Percentiles rank a stretch among this genome's conserved stretches.
Evolutionary conservation across 2,888 invertebrate genomes (phyloP).

Genomic region (Archips crataeganus): DNA sequence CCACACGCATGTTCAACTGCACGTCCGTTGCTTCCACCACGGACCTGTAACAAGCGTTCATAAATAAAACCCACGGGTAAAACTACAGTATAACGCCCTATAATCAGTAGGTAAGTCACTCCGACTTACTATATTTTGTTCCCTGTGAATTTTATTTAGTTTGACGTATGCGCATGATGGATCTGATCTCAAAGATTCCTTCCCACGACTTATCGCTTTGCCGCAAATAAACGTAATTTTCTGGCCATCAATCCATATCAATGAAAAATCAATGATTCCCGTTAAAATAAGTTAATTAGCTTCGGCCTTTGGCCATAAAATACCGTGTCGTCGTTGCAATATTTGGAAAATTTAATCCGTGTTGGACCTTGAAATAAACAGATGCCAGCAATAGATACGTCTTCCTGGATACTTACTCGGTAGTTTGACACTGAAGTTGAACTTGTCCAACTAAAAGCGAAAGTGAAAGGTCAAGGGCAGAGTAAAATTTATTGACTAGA

Average conservation of each 20-base stretch:
- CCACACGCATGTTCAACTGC: slow-evolving; percentile 96
- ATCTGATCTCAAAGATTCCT: neutral
- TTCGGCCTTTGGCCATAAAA: neutral
- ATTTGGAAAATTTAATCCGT: no score
- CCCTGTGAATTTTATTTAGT: no score
- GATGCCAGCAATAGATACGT: neutral
- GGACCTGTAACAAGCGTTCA: slow-evolving; percentile 82
- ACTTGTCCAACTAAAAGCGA: slow-evolving; percentile 2
- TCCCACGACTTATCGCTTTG: neutral
- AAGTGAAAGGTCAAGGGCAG: slow-evolving; percentile 1
- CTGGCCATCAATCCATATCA: neutral
- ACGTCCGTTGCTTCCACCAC: slow-evolving; percentile 97
- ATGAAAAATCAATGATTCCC: neutral
- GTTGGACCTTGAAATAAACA: neutral
- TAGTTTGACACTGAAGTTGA: neutral
- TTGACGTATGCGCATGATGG: neutral
- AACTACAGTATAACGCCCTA: neutral
- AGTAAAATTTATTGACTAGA: slow-evolving; percentile 1
- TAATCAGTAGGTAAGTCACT: no score
- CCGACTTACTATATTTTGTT: neutral
- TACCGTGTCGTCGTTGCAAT: no score
- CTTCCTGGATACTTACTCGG: neutral
- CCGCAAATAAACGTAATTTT: neutral
- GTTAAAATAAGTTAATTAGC: neutral
- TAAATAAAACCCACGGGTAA: neutral